These are phyloP conservation scores for Palythoa grandis DNA, from an alignment of 92 coral and sea anemone species.

Conservation along the genomic window DNA sequence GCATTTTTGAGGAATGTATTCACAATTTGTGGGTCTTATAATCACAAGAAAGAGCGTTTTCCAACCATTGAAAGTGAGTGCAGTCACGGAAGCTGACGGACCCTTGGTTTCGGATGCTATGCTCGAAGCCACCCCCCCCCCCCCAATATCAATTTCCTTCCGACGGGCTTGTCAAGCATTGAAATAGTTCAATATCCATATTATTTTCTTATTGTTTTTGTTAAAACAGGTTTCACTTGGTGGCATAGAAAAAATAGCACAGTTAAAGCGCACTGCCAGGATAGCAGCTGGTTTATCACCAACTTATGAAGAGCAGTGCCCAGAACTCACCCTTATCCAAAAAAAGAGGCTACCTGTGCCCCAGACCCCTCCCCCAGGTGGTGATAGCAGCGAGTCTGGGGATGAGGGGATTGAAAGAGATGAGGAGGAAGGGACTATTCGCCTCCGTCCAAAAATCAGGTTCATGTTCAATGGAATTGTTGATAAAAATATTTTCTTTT, in stretches of 20 bases:
- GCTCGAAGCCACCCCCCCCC: too few relatives aligned
- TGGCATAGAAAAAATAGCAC: slow-evolving; percentile 78
- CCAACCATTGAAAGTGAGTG: too few relatives aligned
- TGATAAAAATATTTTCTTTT: too few relatives aligned
- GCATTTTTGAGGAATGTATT: too few relatives aligned
- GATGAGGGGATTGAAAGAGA: slow-evolving; percentile 44
- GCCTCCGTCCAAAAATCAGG: slow-evolving; percentile 48
- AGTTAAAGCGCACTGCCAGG: slow-evolving; percentile 72
- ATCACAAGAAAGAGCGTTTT: too few relatives aligned
- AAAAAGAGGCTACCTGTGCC: slow-evolving; percentile 64
- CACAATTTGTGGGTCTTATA: too few relatives aligned
- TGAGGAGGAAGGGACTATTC: slow-evolving; percentile 43
- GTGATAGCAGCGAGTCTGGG: slow-evolving; percentile 35
- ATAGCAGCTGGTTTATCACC: slow-evolving; percentile 83
- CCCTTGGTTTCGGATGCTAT: too few relatives aligned
- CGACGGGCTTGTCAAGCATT: too few relatives aligned
- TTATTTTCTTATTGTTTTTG: not conserved
- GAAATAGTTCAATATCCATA: too few relatives aligned
- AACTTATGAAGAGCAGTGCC: slow-evolving; percentile 83
- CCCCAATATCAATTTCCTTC: too few relatives aligned
- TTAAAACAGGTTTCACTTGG: slow-evolving; percentile 77
- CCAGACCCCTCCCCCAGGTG: slow-evolving; percentile 71
- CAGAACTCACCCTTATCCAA: slow-evolving; percentile 44
- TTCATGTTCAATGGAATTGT: not conserved
- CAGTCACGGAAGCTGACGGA: too few relatives aligned